These are phyloP conservation scores for Trichogramma evanescens DNA, from an alignment of 2,888 invertebrate species.

Conservation along the genomic window DNA sequence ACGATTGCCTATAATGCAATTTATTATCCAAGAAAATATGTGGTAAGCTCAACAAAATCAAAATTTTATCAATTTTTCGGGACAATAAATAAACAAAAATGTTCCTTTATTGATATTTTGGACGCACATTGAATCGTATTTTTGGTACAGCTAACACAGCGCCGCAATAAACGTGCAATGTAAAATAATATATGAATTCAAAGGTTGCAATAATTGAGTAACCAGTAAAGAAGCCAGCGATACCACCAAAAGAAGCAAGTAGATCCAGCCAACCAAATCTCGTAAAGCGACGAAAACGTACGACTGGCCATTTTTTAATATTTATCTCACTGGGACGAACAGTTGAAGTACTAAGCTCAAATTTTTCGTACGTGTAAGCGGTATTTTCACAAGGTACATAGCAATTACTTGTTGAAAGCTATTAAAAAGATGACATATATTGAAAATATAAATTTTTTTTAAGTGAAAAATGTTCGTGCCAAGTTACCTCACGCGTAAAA, in stretches of 20 bases:
- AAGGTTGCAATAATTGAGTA: constrained; percentile 71
- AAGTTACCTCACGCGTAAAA: constrained; percentile 47
- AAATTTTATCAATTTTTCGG: no score
- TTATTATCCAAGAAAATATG: no score
- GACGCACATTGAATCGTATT: constrained; percentile 4
- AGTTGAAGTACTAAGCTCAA: constrained; percentile 31
- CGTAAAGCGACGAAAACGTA: constrained; percentile 71
- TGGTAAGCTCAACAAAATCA: no score
- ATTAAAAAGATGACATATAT: neutral
- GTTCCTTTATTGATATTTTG: neutral
- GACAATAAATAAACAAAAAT: neutral
- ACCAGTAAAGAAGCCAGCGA: constrained; percentile 58
- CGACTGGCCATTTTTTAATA: constrained; percentile 59
- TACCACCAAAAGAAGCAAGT: constrained; percentile 56
- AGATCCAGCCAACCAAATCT: constrained; percentile 80
- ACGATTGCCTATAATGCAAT: no score
- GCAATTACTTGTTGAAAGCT: constrained; percentile 56
- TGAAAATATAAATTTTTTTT: neutral
- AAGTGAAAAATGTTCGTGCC: no score
- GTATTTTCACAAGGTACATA: constrained; percentile 69
- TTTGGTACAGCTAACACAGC: constrained; percentile 27
- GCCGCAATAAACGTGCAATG: constrained; percentile 59
- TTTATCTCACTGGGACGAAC: constrained; percentile 11
- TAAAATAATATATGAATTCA: constrained; percentile 72
- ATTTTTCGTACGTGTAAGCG: constrained; percentile 68